Evolutionary conservation across 2,113 vertebrate species (phyloP), one percentile per base, ranked within the genome.

Genomic region (Candoia aspera): DNA sequence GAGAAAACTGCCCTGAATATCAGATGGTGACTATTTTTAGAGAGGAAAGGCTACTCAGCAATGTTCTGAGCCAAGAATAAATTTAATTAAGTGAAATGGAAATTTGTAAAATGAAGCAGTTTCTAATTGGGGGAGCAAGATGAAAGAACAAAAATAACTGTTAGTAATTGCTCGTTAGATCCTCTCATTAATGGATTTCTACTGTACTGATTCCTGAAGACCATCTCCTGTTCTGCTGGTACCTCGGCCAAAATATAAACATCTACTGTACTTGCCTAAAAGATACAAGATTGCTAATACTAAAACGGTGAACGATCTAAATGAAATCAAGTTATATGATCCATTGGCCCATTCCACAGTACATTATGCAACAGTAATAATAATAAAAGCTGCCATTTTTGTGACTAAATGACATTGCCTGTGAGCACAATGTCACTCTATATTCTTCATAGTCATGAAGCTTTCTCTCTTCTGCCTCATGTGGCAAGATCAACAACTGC

Each of bases 21-120:
- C 29, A 58, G 19, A 26, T 84, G 57, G 23, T 33, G 23, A 59
- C 84, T 92, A 92, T 92, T 92, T 89, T 92, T 89, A 89, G 91
- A 85, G 46, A 89, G 19, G 21, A 24, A 89, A 85, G 87, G n/a
- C 23, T 62, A 89, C 54, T 92, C 91, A 92, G 91, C 87, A 64
- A 92, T 46, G 89, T 62, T 62, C 73, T 26, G n/a, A 84, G 58
- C 87, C 91, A 89, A 89, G 87, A 89, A 84, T 24, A 17, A 19
- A 37, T 84, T 92, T 84, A 92, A 89, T 89, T 84, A 89, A 92
- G 91, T 89, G 87, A 89, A 92, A 92, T 89, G 73, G 73, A 89
- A 85, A 89, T 89, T 42, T 64, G n/a, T 89, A 88, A 92, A 84
- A 89, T 89, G 87, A 85, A 89, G 87, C 86, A 92, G 37, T 60